Conservation (phyloP, 2,113 vertebrate genomes). For the Aramus guarauna region DNA sequence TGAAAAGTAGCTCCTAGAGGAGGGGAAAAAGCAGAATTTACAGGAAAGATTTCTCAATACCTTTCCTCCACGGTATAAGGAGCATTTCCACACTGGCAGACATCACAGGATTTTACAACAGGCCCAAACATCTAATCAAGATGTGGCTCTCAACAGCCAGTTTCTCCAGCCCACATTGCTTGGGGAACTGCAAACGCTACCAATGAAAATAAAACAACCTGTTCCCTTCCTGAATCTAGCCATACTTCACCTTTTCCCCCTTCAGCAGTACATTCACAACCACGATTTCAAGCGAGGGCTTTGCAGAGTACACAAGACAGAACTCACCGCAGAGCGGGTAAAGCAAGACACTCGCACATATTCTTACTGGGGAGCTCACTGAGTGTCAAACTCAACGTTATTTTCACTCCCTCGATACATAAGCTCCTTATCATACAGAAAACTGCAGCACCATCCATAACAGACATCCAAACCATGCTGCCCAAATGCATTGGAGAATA, state of each 20-base stretch:
- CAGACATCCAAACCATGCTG: not conserved
- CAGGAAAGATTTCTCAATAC: not conserved
- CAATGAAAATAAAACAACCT: not conserved
- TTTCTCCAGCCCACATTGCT: not conserved
- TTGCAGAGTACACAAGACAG: not conserved
- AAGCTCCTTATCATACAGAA: not conserved
- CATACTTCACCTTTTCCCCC: not conserved
- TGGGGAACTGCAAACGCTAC: not conserved
- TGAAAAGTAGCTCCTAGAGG: not conserved
- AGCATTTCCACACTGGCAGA: not conserved
- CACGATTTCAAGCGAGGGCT: not conserved
- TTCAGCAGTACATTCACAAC: conserved; percentile 2
- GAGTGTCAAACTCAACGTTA: not conserved
- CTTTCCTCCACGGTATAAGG: not conserved
- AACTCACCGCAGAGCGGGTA: not conserved
- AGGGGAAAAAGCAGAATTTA: not conserved
- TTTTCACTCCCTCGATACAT: not conserved
- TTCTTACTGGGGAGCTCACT: not conserved
- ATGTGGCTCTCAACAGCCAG: not conserved
- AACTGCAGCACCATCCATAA: not conserved
- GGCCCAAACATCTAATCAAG: not conserved
- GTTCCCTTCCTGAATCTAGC: not conserved
- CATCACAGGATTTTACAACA: not conserved
- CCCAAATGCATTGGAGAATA: not conserved
- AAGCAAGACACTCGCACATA: not conserved